Base-by-base conservation (phyloP, 2,888 invertebrate genomes). In the Myopa tessellatipennis region DNA sequence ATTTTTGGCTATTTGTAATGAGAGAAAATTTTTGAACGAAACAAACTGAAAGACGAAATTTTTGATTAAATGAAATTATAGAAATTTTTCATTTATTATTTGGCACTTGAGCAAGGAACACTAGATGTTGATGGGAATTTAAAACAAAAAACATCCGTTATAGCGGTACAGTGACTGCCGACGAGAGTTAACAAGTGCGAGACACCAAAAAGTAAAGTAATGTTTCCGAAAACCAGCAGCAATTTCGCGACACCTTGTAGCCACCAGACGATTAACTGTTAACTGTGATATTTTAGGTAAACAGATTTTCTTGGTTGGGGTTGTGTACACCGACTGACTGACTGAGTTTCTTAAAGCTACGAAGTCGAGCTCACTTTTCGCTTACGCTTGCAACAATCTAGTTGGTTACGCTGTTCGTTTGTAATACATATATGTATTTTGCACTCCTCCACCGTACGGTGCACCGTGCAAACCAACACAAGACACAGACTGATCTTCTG, bases 1-100 rank as follows among this genome's bases (percentile, higher is more conserved):
- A 77, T 74, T 76, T 80, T 79, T 79, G 77, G 77, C 77, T 79
- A 75, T 82, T 82, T 81, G 65, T 79, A 79, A 80, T 77, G 78
- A 78, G 78, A 81, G 78, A 81, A 80, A 79, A 79, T 80, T 82
- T 80, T 79, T 79, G 78, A 80, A 81, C 79, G 78, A 82, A 82
- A 82, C 80, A 78, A 80, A 80, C 75, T 80, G 79, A 79, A 78
- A 79, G 81, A 71, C 67, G 76, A 82, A 82, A 79, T 80, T 82
- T 82, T 68, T 79, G 77, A 80, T 78, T 78, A 77, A 78, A 77
- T 77, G 40, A 74, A 74, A 58, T 75, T 68, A 69, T 69, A 69
- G 8, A 36, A 74, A 80, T 76, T 73, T 79, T 77, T 71, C 55
- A 52, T 77, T 79, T 80, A 79, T 79, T 60, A 75, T 76, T 72